A percentile compares a stretch with the other conserved stretches of the same genome.
Evolutionary conservation across 2,888 invertebrate genomes (phyloP).

Genomic region (Oeneis ivallda): DNA sequence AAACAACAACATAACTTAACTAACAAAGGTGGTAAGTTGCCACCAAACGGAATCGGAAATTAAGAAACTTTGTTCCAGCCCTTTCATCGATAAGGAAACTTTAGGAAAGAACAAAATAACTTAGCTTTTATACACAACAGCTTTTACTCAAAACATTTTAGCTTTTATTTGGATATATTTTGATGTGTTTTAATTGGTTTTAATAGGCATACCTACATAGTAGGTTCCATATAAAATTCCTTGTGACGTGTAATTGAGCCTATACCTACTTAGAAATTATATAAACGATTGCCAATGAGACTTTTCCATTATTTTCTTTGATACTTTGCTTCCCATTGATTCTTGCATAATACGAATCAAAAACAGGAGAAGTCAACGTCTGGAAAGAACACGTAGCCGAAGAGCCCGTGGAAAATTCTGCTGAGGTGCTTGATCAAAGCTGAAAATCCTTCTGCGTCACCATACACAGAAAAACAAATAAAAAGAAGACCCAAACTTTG

Average conservation of each 20-base stretch:
- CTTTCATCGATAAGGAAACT: not conserved
- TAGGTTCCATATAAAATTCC: too few relatives aligned
- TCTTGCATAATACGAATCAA: slow-evolving; percentile 6
- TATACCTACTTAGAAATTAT: too few relatives aligned
- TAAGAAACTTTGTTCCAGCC: not conserved
- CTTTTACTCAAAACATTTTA: too few relatives aligned
- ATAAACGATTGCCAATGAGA: too few relatives aligned
- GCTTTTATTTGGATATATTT: too few relatives aligned
- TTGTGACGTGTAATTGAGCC: too few relatives aligned
- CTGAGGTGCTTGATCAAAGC: not conserved
- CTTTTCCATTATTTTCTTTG: not conserved
- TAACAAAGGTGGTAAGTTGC: not conserved
- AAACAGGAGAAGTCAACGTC: slow-evolving; percentile 9
- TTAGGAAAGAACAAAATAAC: slow-evolving; percentile 1
- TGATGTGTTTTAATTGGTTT: too few relatives aligned
- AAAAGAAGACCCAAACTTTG: too few relatives aligned
- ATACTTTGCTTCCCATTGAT: not conserved
- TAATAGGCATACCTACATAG: too few relatives aligned
- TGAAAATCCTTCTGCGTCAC: not conserved
- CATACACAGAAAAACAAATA: too few relatives aligned
- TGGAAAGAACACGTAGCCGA: slow-evolving; percentile 5
- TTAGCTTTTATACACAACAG: not conserved
- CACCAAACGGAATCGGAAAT: slow-evolving; percentile 3
- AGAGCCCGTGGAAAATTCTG: not conserved
- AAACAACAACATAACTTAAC: not conserved